phyloP scores from a whole-genome alignment of 2,113 vertebrate species.

The Sapayoa aenigma region DNA sequence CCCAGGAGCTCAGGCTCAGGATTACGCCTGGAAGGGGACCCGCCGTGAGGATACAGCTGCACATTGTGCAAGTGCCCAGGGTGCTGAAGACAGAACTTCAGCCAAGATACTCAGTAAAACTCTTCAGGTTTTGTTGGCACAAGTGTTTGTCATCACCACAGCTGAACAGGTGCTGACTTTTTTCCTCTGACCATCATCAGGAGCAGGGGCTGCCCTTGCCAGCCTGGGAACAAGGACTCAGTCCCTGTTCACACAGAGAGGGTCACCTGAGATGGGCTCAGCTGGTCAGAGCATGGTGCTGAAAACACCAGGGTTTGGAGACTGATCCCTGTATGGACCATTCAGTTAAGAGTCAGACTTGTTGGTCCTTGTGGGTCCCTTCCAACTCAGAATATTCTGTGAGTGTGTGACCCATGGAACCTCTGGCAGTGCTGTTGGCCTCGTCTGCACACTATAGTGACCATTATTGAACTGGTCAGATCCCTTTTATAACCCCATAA shows the following conservation, averaged over 20 bases:
- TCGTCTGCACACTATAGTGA: rapidly evolving
- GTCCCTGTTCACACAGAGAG: background rate
- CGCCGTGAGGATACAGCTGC: rapidly evolving
- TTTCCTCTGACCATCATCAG: background rate
- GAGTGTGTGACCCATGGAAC: background rate
- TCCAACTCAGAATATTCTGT: background rate
- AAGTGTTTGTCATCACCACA: background rate
- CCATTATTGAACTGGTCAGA: too few relatives aligned
- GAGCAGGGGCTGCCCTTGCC: background rate
- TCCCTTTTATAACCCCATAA: background rate
- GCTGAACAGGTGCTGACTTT: background rate
- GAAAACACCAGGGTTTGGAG: background rate
- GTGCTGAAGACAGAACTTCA: background rate
- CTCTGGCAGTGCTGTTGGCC: background rate
- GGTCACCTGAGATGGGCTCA: background rate
- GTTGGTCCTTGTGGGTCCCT: background rate
- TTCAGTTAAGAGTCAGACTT: background rate
- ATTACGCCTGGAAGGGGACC: background rate
- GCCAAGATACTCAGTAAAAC: background rate
- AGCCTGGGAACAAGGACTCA: background rate
- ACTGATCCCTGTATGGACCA: background rate
- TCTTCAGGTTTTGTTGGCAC: background rate
- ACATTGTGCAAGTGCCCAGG: background rate
- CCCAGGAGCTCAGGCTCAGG: background rate
- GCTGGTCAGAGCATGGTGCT: background rate